Evolutionary conservation across 2,113 vertebrate genomes (phyloP).

Genomic region (Lonchura striata): DNA sequence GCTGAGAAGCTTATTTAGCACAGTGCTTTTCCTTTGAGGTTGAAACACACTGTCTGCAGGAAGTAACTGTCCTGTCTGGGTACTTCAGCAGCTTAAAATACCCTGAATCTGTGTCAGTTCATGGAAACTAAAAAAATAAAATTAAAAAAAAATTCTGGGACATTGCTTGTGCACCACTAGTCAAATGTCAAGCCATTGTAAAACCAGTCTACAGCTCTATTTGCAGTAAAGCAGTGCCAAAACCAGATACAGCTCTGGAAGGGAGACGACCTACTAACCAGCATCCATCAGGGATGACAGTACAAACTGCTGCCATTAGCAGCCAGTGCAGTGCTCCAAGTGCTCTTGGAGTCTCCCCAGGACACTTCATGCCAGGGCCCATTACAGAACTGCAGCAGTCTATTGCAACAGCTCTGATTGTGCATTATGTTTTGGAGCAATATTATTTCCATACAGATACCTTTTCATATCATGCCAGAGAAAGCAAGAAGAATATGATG

Average conservation of each 20-base stretch:
- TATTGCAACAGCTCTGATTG: not conserved
- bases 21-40: not conserved
- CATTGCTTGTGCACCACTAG: not conserved
- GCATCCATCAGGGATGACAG: not conserved
- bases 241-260: not conserved
- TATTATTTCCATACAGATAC: not conserved
- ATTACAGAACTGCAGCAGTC: not conserved
- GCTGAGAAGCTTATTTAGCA: not conserved
- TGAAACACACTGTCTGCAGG: not conserved
- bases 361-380: not conserved
- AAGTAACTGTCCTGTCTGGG: not conserved
- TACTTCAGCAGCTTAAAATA: not conserved
- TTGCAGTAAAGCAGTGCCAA: not conserved
- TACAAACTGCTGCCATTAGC: not conserved
- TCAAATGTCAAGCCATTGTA: not conserved
- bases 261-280: not conserved
- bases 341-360: not conserved
- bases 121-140: not conserved
- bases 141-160: not conserved
- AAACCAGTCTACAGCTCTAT: not conserved
- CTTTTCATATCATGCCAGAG: not conserved
- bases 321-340: fast-evolving
- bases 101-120: not conserved
- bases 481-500: not conserved
- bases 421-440: not conserved